These are phyloP conservation scores for Sisyra terminalis DNA, from an alignment of 2,888 invertebrate species.

Conservation along the genomic window DNA sequence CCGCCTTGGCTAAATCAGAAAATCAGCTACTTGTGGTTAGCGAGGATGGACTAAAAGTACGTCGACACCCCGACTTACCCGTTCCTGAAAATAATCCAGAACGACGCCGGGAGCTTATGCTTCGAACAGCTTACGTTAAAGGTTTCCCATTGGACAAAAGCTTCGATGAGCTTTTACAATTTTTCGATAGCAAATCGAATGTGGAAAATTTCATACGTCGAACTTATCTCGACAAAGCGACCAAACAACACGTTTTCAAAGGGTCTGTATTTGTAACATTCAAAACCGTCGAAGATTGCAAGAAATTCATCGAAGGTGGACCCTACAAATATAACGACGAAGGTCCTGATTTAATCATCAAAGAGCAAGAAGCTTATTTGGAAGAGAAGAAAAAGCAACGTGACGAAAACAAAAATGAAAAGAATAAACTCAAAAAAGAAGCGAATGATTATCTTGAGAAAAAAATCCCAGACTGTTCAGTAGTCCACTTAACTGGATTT, in stretches of 20 bases:
- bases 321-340: slow-evolving; percentile 43
- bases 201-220: slow-evolving; percentile 51
- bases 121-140: slow-evolving; percentile 74
- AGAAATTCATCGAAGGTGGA: slow-evolving; percentile 50
- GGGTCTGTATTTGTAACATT: slow-evolving; percentile 89
- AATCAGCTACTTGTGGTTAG: slow-evolving; percentile 54
- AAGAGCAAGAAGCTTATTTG: slow-evolving; percentile 54
- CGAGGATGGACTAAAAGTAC: slow-evolving; percentile 39
- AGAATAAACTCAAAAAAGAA: slow-evolving; percentile 35
- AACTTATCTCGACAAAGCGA: slow-evolving; percentile 39
- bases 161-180: slow-evolving; percentile 52
- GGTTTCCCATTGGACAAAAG: slow-evolving; percentile 56
- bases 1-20: slow-evolving; percentile 58
- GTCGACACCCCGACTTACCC: slow-evolving; percentile 55
- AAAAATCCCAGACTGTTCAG: slow-evolving; percentile 53
- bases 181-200: slow-evolving; percentile 42
- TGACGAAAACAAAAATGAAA: slow-evolving; percentile 30
- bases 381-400: slow-evolving; percentile 51
- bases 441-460: slow-evolving; percentile 31
- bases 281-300: slow-evolving; percentile 60
- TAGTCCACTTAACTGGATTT: slow-evolving; percentile 51
- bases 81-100: slow-evolving; percentile 76
- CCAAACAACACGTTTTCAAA: slow-evolving; percentile 57
- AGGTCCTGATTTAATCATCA: slow-evolving; percentile 43
- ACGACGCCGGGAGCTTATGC: slow-evolving; percentile 56